phyloP scores from a whole-genome alignment of 1,140 invertebrate species.

The Globodera ellingtonae region DNA sequence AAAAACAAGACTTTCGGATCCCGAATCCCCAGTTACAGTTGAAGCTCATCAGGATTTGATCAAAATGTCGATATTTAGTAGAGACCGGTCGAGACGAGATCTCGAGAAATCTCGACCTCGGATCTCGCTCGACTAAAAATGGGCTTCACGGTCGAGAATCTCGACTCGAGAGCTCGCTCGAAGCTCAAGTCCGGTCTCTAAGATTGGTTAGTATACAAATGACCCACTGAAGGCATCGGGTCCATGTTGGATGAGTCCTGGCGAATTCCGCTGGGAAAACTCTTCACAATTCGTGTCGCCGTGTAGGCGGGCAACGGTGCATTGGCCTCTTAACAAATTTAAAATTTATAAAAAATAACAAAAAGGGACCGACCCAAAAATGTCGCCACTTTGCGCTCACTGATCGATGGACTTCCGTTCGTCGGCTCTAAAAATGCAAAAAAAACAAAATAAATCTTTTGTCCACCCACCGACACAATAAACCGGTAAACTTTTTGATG shows the following conservation, averaged over 20 bases:
- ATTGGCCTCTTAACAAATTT: constrained; percentile 37
- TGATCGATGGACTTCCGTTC: constrained; percentile 52
- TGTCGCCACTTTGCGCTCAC: constrained; percentile 48
- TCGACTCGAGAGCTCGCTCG: no score
- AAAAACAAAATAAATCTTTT: not conserved
- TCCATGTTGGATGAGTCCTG: constrained; percentile 59
- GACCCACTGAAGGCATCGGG: constrained; percentile 50
- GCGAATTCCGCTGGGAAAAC: constrained; percentile 52
- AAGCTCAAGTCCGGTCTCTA: not conserved
- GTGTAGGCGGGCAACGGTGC: constrained; percentile 46
- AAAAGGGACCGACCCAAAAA: not conserved
- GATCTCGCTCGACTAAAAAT: no score
- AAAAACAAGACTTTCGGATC: no score
- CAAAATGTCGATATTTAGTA: no score
- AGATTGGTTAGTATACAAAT: not conserved
- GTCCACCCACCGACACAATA: no score
- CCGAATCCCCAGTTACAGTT: no score
- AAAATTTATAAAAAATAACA: not conserved
- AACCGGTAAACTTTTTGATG: no score
- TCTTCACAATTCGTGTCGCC: constrained; percentile 48
- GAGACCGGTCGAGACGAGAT: no score
- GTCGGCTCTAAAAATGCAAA: constrained; percentile 42
- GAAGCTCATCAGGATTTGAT: no score
- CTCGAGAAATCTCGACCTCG: no score
- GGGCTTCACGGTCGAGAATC: no score